Evolutionary conservation across 2,888 invertebrate genomes (phyloP).

Genomic region (Microctonus hyperodae): DNA sequence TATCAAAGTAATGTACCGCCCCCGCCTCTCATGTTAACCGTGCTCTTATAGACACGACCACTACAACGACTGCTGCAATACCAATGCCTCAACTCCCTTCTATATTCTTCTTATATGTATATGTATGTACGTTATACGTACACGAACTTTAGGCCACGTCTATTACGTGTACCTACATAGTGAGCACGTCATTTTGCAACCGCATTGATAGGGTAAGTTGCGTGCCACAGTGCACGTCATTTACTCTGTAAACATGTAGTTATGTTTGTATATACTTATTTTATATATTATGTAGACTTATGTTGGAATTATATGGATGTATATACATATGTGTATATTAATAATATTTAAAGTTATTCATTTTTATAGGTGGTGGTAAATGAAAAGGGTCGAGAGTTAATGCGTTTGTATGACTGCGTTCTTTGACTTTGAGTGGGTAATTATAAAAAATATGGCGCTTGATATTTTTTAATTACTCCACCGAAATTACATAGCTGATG

Average conservation of each 20-base stretch:
- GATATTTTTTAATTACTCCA: conserved; percentile 25
- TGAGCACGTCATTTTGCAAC: conserved; percentile 29
- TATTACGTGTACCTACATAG: conserved; percentile 14
- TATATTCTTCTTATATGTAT: no score
- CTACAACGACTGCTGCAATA: neutral
- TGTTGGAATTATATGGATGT: neutral
- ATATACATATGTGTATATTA: no score
- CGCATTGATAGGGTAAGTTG: conserved; percentile 30
- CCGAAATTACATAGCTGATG: conserved; percentile 5
- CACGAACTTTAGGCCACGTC: conserved; percentile 22
- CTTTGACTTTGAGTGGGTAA: conserved; percentile 20
- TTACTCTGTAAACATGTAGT: neutral
- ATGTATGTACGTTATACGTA: no score
- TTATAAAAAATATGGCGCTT: conserved; percentile 19
- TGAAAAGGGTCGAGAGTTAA: neutral
- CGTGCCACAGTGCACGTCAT: conserved; percentile 7
- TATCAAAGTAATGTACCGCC: neutral
- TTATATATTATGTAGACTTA: neutral
- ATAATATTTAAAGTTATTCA: no score
- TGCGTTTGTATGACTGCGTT: neutral
- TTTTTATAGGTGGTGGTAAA: neutral
- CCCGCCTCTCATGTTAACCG: conserved; percentile 27
- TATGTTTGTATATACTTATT: neutral
- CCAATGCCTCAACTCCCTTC: neutral
- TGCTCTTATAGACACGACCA: conserved; percentile 38